Conservation (phyloP, 1,140 invertebrate genomes). For the Palaemon carinicauda region DNA sequence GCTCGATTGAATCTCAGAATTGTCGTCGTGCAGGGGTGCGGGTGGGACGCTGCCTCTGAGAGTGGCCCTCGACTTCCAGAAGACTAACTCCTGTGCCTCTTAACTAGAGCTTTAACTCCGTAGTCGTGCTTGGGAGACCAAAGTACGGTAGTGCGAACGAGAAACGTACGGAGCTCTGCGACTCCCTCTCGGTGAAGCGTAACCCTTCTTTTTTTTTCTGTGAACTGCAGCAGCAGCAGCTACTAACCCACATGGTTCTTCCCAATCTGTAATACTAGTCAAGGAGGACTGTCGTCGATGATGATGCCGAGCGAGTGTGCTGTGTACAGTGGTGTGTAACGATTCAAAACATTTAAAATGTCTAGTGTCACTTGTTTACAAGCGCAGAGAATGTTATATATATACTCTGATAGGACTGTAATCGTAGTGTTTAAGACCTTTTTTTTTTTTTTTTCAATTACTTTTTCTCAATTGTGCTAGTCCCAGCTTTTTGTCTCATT, state of each 20-base stretch:
- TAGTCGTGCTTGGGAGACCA: too few species aligned
- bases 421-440: neutral
- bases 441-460: slow-evolving; percentile 5
- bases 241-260: slow-evolving; percentile 21
- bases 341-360: too few species aligned
- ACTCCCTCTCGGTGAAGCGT: too few species aligned
- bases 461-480: slow-evolving; percentile 48
- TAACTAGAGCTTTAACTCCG: neutral
- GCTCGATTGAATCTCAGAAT: slow-evolving; percentile 6
- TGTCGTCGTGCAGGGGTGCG: too few species aligned
- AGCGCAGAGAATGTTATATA: too few species aligned
- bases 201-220: neutral
- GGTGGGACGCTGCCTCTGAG: too few species aligned
- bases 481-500: slow-evolving; percentile 44
- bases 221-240: slow-evolving; percentile 10
- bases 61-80: too few species aligned
- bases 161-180: too few species aligned
- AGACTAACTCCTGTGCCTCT: slow-evolving; percentile 1
- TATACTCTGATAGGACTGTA: neutral
- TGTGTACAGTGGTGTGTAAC: neutral
- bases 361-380: too few species aligned
- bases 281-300: slow-evolving; percentile 10
- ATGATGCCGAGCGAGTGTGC: neutral
- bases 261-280: slow-evolving; percentile 23
- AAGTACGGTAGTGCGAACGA: too few species aligned